phyloP scores from a whole-genome alignment of 2,797 vertebrate genomes.

The Bradypodion pumilum region DNA sequence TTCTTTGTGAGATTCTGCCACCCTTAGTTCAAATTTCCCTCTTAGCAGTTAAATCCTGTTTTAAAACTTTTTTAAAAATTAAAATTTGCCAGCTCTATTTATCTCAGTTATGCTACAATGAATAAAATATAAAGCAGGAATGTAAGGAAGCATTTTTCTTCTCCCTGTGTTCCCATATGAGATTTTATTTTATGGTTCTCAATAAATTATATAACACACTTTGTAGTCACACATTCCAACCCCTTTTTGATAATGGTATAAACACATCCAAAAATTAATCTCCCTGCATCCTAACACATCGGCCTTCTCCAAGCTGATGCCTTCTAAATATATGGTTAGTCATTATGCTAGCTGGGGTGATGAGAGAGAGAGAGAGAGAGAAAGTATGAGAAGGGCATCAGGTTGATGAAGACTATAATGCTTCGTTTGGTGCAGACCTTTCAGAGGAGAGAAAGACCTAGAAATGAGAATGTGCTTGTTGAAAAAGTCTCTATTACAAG shows the following conservation, averaged over 20 bases:
- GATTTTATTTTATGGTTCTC: neutral
- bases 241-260: neutral
- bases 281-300: neutral
- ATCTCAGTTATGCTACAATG: neutral
- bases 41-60: neutral
- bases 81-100: neutral
- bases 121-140: neutral
- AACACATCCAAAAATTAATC: conserved; percentile 5
- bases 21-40: neutral
- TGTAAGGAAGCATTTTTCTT: neutral
- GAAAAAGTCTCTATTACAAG: too few relatives aligned
- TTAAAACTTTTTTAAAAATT: neutral
- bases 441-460: too few relatives aligned
- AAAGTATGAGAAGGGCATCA: too few relatives aligned
- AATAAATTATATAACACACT: neutral
- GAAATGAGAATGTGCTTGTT: too few relatives aligned
- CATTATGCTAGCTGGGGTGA: too few relatives aligned
- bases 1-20: neutral
- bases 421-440: too few relatives aligned
- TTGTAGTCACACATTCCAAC: neutral
- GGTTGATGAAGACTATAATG: too few relatives aligned
- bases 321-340: too few relatives aligned
- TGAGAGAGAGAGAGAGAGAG: too few relatives aligned
- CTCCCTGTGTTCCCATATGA: neutral
- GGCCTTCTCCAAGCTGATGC: neutral